Base-by-base conservation (phyloP, 2,797 vertebrate genomes). In the Labroides dimidiatus region DNA sequence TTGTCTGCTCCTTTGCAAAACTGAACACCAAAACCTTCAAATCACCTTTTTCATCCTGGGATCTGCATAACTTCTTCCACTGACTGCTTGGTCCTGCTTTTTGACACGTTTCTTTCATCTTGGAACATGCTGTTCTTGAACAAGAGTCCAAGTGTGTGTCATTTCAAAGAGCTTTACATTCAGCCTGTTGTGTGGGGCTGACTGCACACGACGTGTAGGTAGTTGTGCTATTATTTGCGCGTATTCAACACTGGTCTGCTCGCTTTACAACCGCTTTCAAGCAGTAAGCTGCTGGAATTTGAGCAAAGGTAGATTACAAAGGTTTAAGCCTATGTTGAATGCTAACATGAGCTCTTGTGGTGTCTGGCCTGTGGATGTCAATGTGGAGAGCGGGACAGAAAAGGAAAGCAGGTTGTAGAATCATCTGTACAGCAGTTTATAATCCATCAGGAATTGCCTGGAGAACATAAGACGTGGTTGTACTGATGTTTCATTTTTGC, bases 291-390 rank as follows among this genome's bases (percentile, higher is more conserved):
- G 68, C 72, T 72, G 81, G 81, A 90, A 84, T 88, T 83, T 77
- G 59, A 85, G 84, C 72, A 77, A 78, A 75, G 84, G 84, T 89
- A 78, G 78, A 82, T 78, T 72, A 84, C 78, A 84, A 83, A 85
- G 60, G 75, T 30, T 73, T 75, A 69, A 84, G 73, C 73, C 73
- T 79, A 44, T 81, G 82, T 68, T 80, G 60, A 81, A 75, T 62
- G 79, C 50, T 49, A 72, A 51, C 68, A 61, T 51, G 72, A 41
- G 75, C 64, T 63, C 42, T 64, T 67, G 51, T 69, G 30, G 15
- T 62, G 24, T 70, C 43, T 43, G 61, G 47, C 39, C 51, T 75
- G 39, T 79, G 60, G 79, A 65, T 78, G 68, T 62, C n/a, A 81
- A 74, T 50, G 42, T 47, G 53, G 66, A 48, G 48, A 83, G 60